These are phyloP conservation scores for Brachionus asplanchnoidis DNA, from an alignment of 1,140 invertebrate species.

Conservation along the genomic window DNA sequence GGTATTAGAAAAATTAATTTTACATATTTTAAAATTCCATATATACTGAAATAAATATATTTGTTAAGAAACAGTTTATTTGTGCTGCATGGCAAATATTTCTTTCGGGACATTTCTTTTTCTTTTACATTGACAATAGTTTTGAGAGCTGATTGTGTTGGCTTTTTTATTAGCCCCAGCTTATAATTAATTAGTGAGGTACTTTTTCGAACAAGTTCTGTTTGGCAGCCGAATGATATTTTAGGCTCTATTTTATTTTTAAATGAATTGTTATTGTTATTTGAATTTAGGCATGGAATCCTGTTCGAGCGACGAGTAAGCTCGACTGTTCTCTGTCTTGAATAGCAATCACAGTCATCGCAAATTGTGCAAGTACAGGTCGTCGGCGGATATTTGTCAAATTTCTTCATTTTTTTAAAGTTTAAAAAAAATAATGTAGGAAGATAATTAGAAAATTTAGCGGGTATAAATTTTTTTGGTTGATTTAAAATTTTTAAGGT, in stretches of 20 bases:
- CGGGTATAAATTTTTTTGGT: neutral
- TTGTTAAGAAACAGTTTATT: neutral
- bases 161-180: neutral
- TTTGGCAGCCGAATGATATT: neutral
- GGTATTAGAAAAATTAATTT: constrained; percentile 17
- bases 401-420: neutral
- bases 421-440: neutral
- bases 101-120: neutral
- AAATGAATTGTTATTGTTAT: constrained; percentile 2
- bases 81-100: neutral
- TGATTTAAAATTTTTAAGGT: neutral
- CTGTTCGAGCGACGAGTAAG: neutral
- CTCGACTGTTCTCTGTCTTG: neutral
- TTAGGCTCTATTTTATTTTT: neutral
- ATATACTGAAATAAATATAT: neutral
- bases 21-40: neutral
- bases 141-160: neutral
- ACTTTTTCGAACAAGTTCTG: neutral
- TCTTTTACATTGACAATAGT: neutral
- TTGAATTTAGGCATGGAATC: neutral
- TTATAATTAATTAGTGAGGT: neutral
- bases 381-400: neutral
- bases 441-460: neutral
- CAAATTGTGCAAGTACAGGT: neutral
- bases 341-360: neutral